Conservation (phyloP, 53 echinoderm and acorn worm genomes). For the Pentamera pediparva region DNA sequence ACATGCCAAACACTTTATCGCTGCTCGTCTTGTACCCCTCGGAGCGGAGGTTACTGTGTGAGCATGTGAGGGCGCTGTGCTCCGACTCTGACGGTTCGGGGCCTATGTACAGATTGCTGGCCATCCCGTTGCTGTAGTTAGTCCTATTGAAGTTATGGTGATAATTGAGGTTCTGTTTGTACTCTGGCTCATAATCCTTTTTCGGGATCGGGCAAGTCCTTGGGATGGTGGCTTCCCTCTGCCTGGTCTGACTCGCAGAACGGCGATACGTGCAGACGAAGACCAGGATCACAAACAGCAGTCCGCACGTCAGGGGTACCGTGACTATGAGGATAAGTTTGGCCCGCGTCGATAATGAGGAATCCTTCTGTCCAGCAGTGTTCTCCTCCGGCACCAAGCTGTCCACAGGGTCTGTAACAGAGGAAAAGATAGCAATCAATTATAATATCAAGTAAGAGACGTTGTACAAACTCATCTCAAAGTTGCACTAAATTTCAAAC, state of each 20-base stretch:
- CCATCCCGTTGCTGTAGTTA: no score
- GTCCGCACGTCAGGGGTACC: conserved; percentile 54
- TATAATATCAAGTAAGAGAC: background rate
- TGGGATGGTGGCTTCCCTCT: background rate
- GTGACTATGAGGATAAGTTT: conserved; percentile 68
- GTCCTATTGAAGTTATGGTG: conserved; percentile 35
- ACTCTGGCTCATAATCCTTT: conserved; percentile 31
- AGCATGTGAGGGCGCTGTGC: conserved; percentile 39
- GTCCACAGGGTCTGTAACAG: background rate
- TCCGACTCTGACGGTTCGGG: conserved; percentile 54
- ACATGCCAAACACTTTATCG: conserved; percentile 28
- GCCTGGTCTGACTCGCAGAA: conserved; percentile 21
- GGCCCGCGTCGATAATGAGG: conserved; percentile 27
- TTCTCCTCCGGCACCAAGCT: conserved; percentile 8
- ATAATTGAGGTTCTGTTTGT: background rate
- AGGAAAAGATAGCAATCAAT: background rate
- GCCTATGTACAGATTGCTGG: conserved; percentile 24
- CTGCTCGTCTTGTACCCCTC: conserved; percentile 22
- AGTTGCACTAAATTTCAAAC: background rate
- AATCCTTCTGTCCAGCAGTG: background rate
- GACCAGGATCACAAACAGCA: conserved; percentile 58
- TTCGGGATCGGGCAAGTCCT: background rate
- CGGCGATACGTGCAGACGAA: conserved; percentile 65
- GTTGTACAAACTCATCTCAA: background rate
- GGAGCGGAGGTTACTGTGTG: conserved; percentile 11